phyloP scores from a whole-genome alignment of 2,888 invertebrate species.

The Saturnia pavonia region DNA sequence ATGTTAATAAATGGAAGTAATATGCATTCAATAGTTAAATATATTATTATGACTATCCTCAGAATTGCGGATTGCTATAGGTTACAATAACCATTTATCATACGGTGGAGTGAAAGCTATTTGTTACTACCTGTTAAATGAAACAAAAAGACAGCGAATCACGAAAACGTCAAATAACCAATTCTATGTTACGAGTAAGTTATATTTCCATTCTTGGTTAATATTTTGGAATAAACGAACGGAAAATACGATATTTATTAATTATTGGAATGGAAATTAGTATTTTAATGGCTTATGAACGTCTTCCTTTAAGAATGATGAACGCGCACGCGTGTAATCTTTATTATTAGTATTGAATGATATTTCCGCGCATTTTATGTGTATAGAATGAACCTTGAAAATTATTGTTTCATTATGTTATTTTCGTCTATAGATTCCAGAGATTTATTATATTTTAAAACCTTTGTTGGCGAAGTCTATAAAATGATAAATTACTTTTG shows the following conservation, averaged over 20 bases:
- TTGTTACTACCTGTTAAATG: not conserved
- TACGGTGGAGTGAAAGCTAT: not conserved
- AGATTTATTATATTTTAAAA: not conserved
- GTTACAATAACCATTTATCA: not conserved
- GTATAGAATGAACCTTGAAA: not conserved
- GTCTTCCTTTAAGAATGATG: not conserved
- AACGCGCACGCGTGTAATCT: not conserved
- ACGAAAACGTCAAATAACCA: not conserved
- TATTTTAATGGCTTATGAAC: not conserved
- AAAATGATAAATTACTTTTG: not conserved
- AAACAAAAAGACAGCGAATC: not conserved
- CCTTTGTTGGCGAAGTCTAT: not conserved
- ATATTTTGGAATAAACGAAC: not conserved
- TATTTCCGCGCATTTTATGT: not conserved
- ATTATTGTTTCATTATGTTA: not conserved
- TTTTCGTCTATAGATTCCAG: not conserved
- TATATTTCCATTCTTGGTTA: not conserved
- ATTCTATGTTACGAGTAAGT: no score
- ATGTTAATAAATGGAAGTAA: no score
- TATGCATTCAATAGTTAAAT: no score
- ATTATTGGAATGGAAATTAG: not conserved
- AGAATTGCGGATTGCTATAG: not conserved
- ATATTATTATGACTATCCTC: not conserved
- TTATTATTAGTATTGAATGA: not conserved
- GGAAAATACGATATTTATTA: not conserved